phyloP scores from a whole-genome alignment of 2,888 invertebrate genomes.

The Drosophila seclusa region DNA sequence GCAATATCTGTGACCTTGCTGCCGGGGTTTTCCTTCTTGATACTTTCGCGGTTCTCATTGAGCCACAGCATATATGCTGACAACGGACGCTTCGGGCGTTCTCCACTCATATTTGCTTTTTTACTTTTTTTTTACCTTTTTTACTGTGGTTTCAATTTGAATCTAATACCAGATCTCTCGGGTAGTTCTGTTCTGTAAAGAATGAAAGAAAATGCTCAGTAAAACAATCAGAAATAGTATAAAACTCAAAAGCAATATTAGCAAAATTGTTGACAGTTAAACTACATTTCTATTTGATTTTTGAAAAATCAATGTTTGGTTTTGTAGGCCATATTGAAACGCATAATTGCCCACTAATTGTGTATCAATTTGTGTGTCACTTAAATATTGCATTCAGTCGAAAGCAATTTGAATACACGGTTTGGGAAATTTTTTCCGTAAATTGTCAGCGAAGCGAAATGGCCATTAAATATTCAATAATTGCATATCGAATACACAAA shows the following conservation, averaged over 20 bases:
- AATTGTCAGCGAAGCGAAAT: constrained; percentile 11
- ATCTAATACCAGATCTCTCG: constrained; percentile 13
- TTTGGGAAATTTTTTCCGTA: neutral
- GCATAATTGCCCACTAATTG: neutral
- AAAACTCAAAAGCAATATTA: neutral
- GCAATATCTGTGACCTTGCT: constrained; percentile 96
- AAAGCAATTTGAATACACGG: neutral
- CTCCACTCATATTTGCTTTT: constrained; percentile 88
- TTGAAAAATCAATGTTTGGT: neutral
- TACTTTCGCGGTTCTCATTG: constrained; percentile 93
- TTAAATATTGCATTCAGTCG: neutral
- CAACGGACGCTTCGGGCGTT: constrained; percentile 96
- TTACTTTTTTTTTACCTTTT: neutral
- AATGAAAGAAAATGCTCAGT: constrained; percentile 16
- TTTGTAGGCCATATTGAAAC: neutral
- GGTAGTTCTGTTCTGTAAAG: constrained; percentile 22
- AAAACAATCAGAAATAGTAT: neutral
- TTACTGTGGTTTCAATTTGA: constrained; percentile 3
- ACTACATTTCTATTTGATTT: neutral
- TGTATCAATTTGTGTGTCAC: constrained; percentile 9
- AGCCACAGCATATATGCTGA: constrained; percentile 98
- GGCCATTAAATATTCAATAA: constrained; percentile 56
- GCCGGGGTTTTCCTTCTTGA: constrained; percentile 96
- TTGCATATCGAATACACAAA: constrained; percentile 47
- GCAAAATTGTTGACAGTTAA: neutral